Evolutionary conservation across 2,888 invertebrate species (phyloP).

Genomic region (Spilarctia lutea): DNA sequence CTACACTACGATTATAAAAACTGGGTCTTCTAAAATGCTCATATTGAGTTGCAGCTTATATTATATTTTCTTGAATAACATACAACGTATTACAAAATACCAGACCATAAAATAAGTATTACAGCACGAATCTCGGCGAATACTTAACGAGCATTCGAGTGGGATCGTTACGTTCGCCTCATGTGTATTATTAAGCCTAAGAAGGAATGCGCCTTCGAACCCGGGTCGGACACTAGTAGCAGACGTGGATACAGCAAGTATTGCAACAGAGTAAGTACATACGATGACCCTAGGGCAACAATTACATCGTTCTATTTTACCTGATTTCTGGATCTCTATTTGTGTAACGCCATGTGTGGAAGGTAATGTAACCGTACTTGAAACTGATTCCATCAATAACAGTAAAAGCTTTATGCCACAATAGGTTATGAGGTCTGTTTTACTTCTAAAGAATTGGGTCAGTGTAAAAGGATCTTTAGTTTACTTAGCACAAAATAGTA

Average conservation of each 20-base stretch:
- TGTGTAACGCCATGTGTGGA: conserved; percentile 17
- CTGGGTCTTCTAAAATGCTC: background rate
- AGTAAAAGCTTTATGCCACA: background rate
- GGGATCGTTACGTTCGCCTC: conserved; percentile 77
- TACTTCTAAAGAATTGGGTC: background rate
- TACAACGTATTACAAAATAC: conserved; percentile 51
- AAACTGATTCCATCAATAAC: conserved; percentile 2
- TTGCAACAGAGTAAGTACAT: conserved; percentile 38
- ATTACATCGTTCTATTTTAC: conserved; percentile 57
- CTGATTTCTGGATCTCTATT: conserved; percentile 43
- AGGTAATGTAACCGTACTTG: conserved; percentile 12
- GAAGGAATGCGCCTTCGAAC: conserved; percentile 80
- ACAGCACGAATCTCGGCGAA: conserved; percentile 66
- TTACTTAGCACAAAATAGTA: background rate
- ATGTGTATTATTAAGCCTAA: conserved; percentile 84
- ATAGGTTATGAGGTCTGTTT: background rate
- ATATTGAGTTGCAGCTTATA: background rate
- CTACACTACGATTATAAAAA: background rate
- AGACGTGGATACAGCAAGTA: conserved; percentile 49
- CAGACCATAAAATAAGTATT: conserved; percentile 62
- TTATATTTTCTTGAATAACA: conserved; percentile 20
- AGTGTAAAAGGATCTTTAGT: background rate
- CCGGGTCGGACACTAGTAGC: conserved; percentile 79
- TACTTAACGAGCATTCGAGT: conserved; percentile 77
- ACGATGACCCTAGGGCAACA: conserved; percentile 68